Evolutionary conservation across 2,888 invertebrate genomes (phyloP).

Genomic region (Drepana falcataria): DNA sequence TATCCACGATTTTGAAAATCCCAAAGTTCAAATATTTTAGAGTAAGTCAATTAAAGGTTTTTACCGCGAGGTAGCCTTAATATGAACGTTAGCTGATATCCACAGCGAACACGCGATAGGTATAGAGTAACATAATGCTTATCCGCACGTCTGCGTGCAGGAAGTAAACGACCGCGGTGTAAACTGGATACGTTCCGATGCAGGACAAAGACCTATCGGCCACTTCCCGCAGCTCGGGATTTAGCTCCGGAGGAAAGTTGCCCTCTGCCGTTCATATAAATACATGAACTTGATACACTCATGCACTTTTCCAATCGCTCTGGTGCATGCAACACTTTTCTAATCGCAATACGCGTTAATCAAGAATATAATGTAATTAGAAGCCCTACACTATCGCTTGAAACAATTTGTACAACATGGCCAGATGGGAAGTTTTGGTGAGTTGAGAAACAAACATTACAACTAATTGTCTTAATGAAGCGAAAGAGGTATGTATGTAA

Average conservation of each 20-base stretch:
- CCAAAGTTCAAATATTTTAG: too few species aligned
- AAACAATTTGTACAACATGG: slow-evolving; percentile 38
- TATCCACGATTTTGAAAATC: too few species aligned
- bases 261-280: slow-evolving; percentile 62
- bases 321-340: slow-evolving; percentile 61
- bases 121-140: slow-evolving; percentile 31
- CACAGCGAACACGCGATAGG: slow-evolving; percentile 3
- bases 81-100: too few species aligned
- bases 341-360: slow-evolving; percentile 46
- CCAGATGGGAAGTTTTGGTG: slow-evolving; percentile 57
- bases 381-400: slow-evolving; percentile 1
- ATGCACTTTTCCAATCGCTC: slow-evolving; percentile 63
- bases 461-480: slow-evolving; percentile 1
- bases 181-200: slow-evolving; percentile 62
- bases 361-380: slow-evolving; percentile 54
- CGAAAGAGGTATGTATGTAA: too few species aligned
- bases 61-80: too few species aligned
- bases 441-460: slow-evolving; percentile 34
- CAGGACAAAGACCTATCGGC: slow-evolving; percentile 74
- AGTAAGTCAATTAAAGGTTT: too few species aligned
- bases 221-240: slow-evolving; percentile 58
- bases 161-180: slow-evolving; percentile 36
- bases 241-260: slow-evolving; percentile 71
- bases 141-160: slow-evolving; percentile 27
- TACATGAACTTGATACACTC: slow-evolving; percentile 69